These are phyloP conservation scores for Hirundichthys speculiger DNA, from an alignment of 2,113 vertebrate species.

Conservation along the genomic window DNA sequence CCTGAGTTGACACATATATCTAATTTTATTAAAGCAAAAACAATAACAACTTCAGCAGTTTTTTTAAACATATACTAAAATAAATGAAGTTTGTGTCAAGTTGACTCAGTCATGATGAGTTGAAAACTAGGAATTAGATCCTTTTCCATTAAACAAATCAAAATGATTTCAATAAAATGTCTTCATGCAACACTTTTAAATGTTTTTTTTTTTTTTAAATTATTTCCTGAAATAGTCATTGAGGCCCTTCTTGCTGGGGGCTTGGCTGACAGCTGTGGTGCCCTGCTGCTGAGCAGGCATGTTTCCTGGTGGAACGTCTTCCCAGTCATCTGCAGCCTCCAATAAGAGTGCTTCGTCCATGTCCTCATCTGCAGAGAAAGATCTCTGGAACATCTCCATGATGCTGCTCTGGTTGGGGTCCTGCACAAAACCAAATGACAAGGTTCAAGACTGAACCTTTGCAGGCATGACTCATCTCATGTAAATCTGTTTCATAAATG, in stretches of 20 bases:
- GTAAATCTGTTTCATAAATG: not conserved
- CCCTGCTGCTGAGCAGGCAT: slow-evolving; percentile 11
- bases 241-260: slow-evolving; percentile 66
- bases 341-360: slow-evolving; percentile 78
- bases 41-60: too few species aligned
- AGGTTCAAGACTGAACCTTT: not conserved
- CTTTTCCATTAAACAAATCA: not conserved
- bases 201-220: not conserved
- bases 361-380: slow-evolving; percentile 78
- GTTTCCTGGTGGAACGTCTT: slow-evolving; percentile 58
- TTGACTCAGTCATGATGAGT: slow-evolving; percentile 53
- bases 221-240: slow-evolving; percentile 64
- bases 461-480: not conserved
- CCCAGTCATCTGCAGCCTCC: slow-evolving; percentile 81
- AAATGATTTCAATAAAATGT: not conserved
- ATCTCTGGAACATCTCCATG: slow-evolving; percentile 88
- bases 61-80: not conserved
- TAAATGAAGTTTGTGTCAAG: not conserved
- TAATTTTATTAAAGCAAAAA: too few species aligned
- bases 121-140: not conserved
- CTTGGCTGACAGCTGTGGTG: slow-evolving; percentile 38
- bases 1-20: not conserved
- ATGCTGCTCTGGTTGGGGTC: slow-evolving; percentile 86
- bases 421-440: slow-evolving; percentile 45
- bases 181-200: not conserved